Percentiles rank a stretch among this genome's conserved stretches.
Conservation (phyloP, 2,113 vertebrate species). For the Gadus chalcogrammus region DNA sequence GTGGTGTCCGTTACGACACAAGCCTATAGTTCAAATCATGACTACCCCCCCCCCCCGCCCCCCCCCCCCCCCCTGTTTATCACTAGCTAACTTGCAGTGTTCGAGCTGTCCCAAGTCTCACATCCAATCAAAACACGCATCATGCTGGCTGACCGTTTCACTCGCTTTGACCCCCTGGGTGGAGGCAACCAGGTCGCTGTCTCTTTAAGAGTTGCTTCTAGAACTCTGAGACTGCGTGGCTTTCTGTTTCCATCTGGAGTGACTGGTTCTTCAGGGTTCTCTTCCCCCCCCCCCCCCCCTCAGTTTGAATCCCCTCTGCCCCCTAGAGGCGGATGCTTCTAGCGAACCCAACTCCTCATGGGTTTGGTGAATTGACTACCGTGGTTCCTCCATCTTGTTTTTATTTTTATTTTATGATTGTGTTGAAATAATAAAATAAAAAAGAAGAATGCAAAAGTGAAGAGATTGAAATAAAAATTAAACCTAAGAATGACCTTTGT, state of each 20-base stretch:
- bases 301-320: not conserved
- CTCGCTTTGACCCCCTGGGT: too few relatives aligned
- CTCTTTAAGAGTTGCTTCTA: not conserved
- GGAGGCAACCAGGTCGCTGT: too few relatives aligned
- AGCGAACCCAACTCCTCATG: too few relatives aligned
- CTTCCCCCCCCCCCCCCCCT: not conserved
- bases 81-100: too few relatives aligned
- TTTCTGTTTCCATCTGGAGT: conserved; percentile 41
- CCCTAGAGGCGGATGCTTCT: not conserved
- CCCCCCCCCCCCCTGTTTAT: too few relatives aligned
- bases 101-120: too few relatives aligned
- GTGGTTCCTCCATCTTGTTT: not conserved
- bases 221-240: not conserved
- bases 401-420: conserved; percentile 24
- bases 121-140: too few relatives aligned
- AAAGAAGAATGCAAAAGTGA: not conserved
- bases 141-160: too few relatives aligned
- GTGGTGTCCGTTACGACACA: too few relatives aligned
- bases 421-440: conserved; percentile 37
- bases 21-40: too few relatives aligned
- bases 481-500: conserved; percentile 53
- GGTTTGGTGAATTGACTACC: too few relatives aligned
- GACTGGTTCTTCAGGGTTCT: conserved; percentile 18
- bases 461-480: conserved; percentile 29
- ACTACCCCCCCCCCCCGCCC: too few relatives aligned